Conservation (phyloP, 2,113 vertebrate genomes). For the Tiliqua scincoides region DNA sequence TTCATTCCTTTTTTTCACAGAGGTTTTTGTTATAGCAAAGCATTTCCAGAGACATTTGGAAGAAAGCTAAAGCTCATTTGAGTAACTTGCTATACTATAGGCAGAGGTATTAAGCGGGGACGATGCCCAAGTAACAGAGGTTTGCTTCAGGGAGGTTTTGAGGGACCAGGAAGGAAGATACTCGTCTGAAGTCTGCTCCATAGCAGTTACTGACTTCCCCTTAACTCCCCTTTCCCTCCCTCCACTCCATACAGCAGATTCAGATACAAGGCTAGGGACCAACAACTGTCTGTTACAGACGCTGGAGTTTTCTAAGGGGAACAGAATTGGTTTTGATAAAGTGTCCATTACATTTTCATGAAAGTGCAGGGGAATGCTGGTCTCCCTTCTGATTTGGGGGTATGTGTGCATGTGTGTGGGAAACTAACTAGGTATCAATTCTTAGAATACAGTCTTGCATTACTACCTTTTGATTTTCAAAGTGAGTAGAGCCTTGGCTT, state of each 20-base stretch:
- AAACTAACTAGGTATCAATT: not conserved
- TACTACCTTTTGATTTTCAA: not conserved
- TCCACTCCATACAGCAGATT: not conserved
- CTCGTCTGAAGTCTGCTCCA: not conserved
- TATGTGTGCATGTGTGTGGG: not conserved
- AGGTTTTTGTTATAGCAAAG: slow-evolving; percentile 12
- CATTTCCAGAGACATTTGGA: not conserved
- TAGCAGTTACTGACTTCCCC: too few relatives aligned
- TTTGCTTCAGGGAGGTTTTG: not conserved
- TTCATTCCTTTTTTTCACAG: slow-evolving; percentile 19
- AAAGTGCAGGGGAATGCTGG: not conserved
- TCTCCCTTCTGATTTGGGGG: not conserved
- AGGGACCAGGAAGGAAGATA: not conserved
- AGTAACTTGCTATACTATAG: not conserved
- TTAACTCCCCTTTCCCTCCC: not conserved
- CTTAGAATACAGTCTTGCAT: not conserved
- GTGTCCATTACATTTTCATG: not conserved
- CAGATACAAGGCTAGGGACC: not conserved
- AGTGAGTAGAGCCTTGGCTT: not conserved
- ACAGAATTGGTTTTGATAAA: not conserved
- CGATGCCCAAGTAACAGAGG: accelerated
- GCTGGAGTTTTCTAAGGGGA: not conserved
- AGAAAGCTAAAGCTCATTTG: slow-evolving; percentile 36
- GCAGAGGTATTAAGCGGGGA: not conserved
- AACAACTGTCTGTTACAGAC: not conserved